These are phyloP conservation scores for Nebria salina DNA, from an alignment of 2,888 invertebrate species.

Conservation along the genomic window DNA sequence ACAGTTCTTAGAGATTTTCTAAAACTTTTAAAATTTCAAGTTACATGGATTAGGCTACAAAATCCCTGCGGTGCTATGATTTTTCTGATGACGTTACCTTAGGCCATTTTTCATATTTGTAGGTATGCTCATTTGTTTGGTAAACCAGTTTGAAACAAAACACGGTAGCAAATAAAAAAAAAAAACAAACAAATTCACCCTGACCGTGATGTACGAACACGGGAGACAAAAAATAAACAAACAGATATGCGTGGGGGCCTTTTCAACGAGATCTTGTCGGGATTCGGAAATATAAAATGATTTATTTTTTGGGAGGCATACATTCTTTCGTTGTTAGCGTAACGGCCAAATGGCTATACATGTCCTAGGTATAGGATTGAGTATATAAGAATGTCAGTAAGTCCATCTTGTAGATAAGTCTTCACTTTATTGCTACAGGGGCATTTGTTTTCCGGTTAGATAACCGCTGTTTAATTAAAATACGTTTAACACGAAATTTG, in stretches of 20 bases:
- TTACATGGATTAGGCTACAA: not conserved
- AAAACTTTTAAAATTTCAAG: not conserved
- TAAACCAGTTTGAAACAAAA: not conserved
- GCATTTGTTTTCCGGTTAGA: constrained; percentile 26
- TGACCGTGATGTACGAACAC: too few relatives aligned
- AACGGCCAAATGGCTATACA: too few relatives aligned
- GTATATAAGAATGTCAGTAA: not conserved
- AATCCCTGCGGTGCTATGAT: not conserved
- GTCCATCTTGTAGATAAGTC: constrained; percentile 3
- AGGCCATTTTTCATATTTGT: too few relatives aligned
- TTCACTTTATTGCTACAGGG: not conserved
- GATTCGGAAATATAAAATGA: too few relatives aligned
- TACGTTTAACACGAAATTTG: constrained; percentile 32
- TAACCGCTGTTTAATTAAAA: constrained; percentile 38
- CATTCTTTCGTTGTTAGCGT: too few relatives aligned
- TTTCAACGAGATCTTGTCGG: too few relatives aligned
- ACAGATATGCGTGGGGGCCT: too few relatives aligned
- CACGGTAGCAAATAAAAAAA: not conserved
- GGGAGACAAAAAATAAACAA: too few relatives aligned
- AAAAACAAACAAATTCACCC: not conserved
- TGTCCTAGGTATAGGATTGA: too few relatives aligned
- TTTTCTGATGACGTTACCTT: not conserved
- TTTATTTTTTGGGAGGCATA: too few relatives aligned
- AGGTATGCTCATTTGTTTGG: not conserved
- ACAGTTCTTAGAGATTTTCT: not conserved